Conservation (phyloP, 2,797 vertebrate genomes). For the Typhlichthys eigenmanni region DNA sequence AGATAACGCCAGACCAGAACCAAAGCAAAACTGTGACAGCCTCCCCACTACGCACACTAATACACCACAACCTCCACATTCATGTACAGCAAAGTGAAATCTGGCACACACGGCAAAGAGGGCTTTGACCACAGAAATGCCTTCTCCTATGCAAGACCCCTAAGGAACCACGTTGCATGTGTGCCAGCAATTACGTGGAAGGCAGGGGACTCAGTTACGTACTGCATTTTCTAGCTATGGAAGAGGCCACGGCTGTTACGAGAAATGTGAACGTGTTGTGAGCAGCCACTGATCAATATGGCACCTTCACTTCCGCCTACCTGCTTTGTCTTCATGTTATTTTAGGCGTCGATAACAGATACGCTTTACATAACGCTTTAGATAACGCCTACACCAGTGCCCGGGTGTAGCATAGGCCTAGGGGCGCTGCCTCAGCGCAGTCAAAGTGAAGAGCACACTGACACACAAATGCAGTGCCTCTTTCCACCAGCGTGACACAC, state of each 20-base stretch:
- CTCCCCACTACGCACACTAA: constrained; percentile 35
- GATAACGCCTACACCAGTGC: constrained; percentile 46
- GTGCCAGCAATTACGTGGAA: constrained; percentile 56
- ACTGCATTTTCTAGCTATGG: constrained; percentile 53
- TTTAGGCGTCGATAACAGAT: constrained; percentile 59
- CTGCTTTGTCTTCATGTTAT: constrained; percentile 56
- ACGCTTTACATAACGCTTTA: constrained; percentile 48
- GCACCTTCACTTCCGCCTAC: constrained; percentile 42
- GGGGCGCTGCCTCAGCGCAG: constrained; percentile 26
- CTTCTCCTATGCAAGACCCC: constrained; percentile 44
- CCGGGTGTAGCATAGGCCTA: constrained; percentile 19
- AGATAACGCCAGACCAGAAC: constrained; percentile 36
- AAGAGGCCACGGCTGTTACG: constrained; percentile 43
- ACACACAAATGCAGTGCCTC: constrained; percentile 24
- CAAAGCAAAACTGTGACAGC: constrained; percentile 67
- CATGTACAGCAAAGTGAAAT: constrained; percentile 29
- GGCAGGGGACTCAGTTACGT: constrained; percentile 61
- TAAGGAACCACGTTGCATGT: constrained; percentile 45
- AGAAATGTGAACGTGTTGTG: constrained; percentile 59
- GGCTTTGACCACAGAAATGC: constrained; percentile 39
- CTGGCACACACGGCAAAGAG: constrained; percentile 22
- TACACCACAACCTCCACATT: constrained; percentile 34
- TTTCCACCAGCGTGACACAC: constrained; percentile 30
- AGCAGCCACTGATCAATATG: constrained; percentile 67
- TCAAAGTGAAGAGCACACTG: constrained; percentile 33